Conservation (phyloP, 2,797 vertebrate genomes). For the Helicolenus hilgendorfi region DNA sequence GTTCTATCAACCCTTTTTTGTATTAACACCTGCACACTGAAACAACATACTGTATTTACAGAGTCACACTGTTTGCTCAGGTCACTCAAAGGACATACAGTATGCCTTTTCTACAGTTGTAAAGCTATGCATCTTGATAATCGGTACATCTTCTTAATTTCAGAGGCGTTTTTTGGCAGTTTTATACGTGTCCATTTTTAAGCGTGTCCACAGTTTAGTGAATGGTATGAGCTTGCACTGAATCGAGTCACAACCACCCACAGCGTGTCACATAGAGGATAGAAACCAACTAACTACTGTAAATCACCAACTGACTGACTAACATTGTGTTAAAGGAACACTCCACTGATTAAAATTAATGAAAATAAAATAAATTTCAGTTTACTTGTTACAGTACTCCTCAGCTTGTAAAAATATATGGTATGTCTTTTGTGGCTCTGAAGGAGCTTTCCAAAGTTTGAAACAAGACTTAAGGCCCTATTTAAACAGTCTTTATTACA, state of each 20-base stretch:
- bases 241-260: conserved; percentile 2
- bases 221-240: not conserved
- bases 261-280: not conserved
- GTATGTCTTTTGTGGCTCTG: no score
- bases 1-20: not conserved
- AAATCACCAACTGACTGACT: not conserved
- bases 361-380: no score
- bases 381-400: no score
- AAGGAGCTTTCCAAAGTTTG: not conserved
- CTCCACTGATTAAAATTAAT: no score
- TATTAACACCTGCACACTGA: not conserved
- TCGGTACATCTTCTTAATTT: not conserved
- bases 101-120: not conserved
- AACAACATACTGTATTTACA: not conserved
- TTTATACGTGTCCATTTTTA: not conserved
- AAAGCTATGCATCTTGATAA: not conserved
- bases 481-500: no score
- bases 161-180: not conserved
- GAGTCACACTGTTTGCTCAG: not conserved
- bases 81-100: not conserved
- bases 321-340: not conserved
- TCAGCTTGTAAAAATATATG: no score
- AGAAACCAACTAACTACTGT: not conserved
- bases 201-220: not conserved
- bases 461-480: not conserved